Evolutionary conservation across 2,888 invertebrate species (phyloP), one percentile per base, ranked within the genome.

Genomic region (Rhopalosiphum nymphaeae): DNA sequence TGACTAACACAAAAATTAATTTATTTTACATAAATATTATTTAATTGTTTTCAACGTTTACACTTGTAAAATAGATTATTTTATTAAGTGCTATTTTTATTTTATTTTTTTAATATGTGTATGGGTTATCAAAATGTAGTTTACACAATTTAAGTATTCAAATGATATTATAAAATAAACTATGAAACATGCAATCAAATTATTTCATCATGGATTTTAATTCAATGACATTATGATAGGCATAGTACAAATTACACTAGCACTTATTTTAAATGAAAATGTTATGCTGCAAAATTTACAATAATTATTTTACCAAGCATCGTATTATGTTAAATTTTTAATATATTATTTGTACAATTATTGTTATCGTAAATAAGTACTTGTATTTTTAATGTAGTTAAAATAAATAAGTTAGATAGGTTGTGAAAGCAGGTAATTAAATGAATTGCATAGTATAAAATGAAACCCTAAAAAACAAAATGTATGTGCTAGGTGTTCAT

Each of bases 71-170:
- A 21, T 7, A 57, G 61, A 92, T 61, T n/a, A 44, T 3, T 46
- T 87, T 92, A 61, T 92, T n/a, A 92, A 92, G 57, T 61, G 57
- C 21, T 57, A 25, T 78, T 67, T n/a, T 3, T 53, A 21, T 53
- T 21, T 53, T 53, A 53, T 53, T 67, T 67, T 16, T 67, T 13
- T 67, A 46, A 44, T 26, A 44, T 87, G 26, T 16, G 44, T 42
- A 57, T 91, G 53, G 26, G 61, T 87, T 92, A 92, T 87, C 92
- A 61, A 87, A 86, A 87, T 57, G 0, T 36, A 61, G 25, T 92
- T 87, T 49, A 67, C 29, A 78, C 26, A 78, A 36, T 9, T 78
- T 21, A 78, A 78, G 78, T 78, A 78, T 78, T 36, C 21, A 78
- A 36, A 78, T 21, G 36, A 21, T 78, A 36, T 78, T 36, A 78